Base-by-base conservation (phyloP, 2,888 invertebrate genomes). In the Morpho achilles region DNA sequence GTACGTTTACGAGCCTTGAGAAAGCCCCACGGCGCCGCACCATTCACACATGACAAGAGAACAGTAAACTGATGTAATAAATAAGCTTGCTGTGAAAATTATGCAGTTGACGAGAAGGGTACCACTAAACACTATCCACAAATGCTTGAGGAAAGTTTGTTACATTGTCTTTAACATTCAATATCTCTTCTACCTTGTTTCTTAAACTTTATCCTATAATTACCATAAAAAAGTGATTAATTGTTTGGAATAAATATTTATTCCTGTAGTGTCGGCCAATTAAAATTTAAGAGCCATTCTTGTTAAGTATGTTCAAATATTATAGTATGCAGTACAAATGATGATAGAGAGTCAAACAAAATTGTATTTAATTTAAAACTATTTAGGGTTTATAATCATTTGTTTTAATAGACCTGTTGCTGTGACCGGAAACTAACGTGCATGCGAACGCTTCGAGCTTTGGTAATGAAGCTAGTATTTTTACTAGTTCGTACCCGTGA, bases 181-280 rank as follows among this genome's bases (percentile, higher is more conserved):
- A 32, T 32, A 5, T 5, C 32, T 32, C 5, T 5, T 32, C 32
- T 32, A 32, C 32, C 5, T 32, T 2, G 32, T 32, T 1, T 32
- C 32, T 32, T 32, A 32, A 32, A 32, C 32, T 32, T 32, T 5
- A 32, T 32, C 32, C 32, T 32, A 46, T 53, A 41, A 53, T 53
- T 41, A 45, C 41, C 45, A 42, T 22, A 42, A 46, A 42, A 46
- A 10, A 46, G 40, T 32, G 23, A 47, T 23, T 48, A 51, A 50
- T 41, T 50, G 45, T 50, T 50, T 52, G 42, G 44, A 49, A 51
- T 45, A 56, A 54, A 57, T 43, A 47, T 51, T 56, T 53, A 56
- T 47, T 60, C 56, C 43, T 61, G 55, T 51, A 59, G 62, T 82
- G 82, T 81, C 82, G 79, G 82, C 80, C 80, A 86, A 84, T 86